These are phyloP conservation scores for Onychomys arenicola DNA, from an alignment of 2,797 vertebrate genomes.

Conservation along the genomic window DNA sequence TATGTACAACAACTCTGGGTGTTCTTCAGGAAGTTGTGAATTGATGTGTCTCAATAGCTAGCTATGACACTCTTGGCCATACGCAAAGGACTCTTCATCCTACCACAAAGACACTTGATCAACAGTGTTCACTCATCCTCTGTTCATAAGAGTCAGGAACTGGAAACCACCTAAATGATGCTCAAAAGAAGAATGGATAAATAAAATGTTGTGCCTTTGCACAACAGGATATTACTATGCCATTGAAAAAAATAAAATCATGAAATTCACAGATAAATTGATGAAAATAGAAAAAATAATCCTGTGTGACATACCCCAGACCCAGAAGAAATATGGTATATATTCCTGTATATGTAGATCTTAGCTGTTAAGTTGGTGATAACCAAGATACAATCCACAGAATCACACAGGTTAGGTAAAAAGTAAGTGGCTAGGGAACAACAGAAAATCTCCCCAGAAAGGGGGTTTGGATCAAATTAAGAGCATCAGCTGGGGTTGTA, in stretches of 20 bases:
- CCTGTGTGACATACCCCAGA: background rate
- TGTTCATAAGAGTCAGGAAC: no score
- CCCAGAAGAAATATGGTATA: background rate
- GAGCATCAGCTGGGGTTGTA: background rate
- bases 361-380: background rate
- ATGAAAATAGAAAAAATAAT: background rate
- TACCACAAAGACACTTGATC: background rate
- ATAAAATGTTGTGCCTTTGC: no score
- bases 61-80: background rate
- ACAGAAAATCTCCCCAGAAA: background rate
- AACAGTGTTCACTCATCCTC: background rate
- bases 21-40: background rate
- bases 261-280: background rate
- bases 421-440: background rate
- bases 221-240: no score
- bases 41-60: background rate
- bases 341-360: background rate
- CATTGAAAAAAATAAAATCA: no score
- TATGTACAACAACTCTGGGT: background rate
- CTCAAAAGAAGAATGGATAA: no score
- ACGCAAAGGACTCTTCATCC: background rate
- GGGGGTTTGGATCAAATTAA: fast-evolving
- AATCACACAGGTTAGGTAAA: background rate
- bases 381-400: background rate
- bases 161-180: background rate